Evolutionary conservation across 2,888 invertebrate genomes (phyloP).

Genomic region (Magallana nippona): DNA sequence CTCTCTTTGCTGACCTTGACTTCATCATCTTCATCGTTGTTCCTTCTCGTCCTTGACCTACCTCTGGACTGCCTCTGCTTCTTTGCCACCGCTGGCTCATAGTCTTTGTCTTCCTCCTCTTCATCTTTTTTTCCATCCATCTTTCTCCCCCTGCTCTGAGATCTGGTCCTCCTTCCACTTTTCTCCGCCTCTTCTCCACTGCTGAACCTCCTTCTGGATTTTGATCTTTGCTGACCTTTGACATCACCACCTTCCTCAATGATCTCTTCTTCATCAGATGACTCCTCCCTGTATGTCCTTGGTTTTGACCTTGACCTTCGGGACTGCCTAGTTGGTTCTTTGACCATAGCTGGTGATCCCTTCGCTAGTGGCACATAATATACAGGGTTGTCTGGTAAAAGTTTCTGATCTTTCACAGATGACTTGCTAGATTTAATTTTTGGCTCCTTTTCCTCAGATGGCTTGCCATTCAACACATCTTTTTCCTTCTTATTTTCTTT

Average conservation of each 20-base stretch:
- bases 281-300: not conserved
- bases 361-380: conserved; percentile 53
- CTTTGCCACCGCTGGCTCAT: conserved; percentile 2
- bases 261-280: conserved; percentile 29
- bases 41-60: not conserved
- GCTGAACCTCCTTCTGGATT: conserved; percentile 20
- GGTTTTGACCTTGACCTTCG: conserved; percentile 46
- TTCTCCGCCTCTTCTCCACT: not conserved
- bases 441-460: not conserved
- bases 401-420: not conserved
- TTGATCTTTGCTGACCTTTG: conserved; percentile 26
- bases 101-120: not conserved
- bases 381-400: conserved; percentile 45
- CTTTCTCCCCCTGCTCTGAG: conserved; percentile 11
- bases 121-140: not conserved
- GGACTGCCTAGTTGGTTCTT: not conserved
- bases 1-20: not conserved
- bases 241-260: conserved; percentile 35
- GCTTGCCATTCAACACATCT: conserved; percentile 12
- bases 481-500: conserved; percentile 47
- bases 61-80: not conserved
- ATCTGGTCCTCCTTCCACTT: conserved; percentile 17
- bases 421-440: not conserved
- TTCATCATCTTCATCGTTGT: not conserved
- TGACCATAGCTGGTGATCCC: conserved; percentile 49